phyloP scores from a whole-genome alignment of 2,888 invertebrate species.

The Stomorhina lunata region DNA sequence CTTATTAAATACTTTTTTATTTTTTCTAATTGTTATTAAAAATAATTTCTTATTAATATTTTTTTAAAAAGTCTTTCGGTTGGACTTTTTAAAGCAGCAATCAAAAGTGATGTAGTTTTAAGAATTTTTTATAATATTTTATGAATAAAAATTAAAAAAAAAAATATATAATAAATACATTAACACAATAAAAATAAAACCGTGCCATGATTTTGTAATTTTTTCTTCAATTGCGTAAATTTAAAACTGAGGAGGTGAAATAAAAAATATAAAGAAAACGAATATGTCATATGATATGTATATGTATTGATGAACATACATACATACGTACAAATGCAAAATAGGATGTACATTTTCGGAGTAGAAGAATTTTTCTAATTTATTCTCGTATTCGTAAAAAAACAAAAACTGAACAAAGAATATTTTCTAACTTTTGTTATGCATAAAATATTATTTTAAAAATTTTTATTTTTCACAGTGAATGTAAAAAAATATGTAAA shows the following conservation, averaged over 20 bases:
- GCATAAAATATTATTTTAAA: not conserved
- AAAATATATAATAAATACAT: slow-evolving; percentile 67
- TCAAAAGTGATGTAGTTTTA: slow-evolving; percentile 80
- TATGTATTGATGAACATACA: not conserved
- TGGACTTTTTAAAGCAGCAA: slow-evolving; percentile 71
- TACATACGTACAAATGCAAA: too few species aligned
- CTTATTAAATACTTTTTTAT: not conserved
- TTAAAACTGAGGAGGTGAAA: slow-evolving; percentile 14
- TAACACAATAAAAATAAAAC: slow-evolving; percentile 52
- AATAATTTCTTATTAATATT: slow-evolving; percentile 42
- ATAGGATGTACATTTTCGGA: too few species aligned
- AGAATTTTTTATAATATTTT: slow-evolving; percentile 69
- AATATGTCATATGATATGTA: not conserved
- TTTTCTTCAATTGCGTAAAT: slow-evolving; percentile 18
- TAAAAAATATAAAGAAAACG: slow-evolving; percentile 23
- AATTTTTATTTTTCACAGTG: slow-evolving; percentile 8
- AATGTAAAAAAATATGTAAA: slow-evolving; percentile 57
- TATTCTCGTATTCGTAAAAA: too few species aligned
- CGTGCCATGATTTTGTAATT: slow-evolving; percentile 61
- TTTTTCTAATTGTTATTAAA: slow-evolving; percentile 35
- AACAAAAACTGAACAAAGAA: too few species aligned
- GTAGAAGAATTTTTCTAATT: too few species aligned
- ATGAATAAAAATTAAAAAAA: too few species aligned
- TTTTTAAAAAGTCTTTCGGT: slow-evolving; percentile 64
- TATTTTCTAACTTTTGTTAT: not conserved